phyloP scores from a whole-genome alignment of 2,888 invertebrate genomes.

The Linnaemya tessellans region DNA sequence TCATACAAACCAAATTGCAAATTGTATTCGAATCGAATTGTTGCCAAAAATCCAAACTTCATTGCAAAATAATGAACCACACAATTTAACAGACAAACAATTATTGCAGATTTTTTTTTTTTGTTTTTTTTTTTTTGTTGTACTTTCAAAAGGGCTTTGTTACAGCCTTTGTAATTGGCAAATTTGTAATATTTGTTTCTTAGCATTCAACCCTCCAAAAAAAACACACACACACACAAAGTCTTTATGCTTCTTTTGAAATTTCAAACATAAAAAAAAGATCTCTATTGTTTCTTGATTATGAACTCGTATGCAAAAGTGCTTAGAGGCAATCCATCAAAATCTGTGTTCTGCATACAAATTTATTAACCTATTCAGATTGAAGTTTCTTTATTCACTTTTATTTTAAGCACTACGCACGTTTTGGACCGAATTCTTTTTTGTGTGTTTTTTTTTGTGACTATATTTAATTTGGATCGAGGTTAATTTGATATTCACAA shows the following conservation, averaged over 20 bases:
- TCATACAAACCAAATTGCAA: constrained; percentile 30
- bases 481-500: constrained; percentile 61
- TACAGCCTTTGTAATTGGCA: neutral
- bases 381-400: constrained; percentile 40
- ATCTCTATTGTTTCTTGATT: neutral
- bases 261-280: neutral
- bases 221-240: too few species aligned
- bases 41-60: constrained; percentile 45
- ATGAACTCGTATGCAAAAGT: constrained; percentile 30
- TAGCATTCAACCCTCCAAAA: constrained; percentile 31
- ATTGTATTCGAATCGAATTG: neutral
- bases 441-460: constrained; percentile 7
- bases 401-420: constrained; percentile 56
- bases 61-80: constrained; percentile 46
- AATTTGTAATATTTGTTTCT: neutral
- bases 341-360: constrained; percentile 70
- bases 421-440: constrained; percentile 49
- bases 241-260: constrained; percentile 38
- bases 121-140: too few species aligned
- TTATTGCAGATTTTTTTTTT: constrained; percentile 18
- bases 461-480: constrained; percentile 67
- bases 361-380: constrained; percentile 22
- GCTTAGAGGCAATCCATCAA: constrained; percentile 68
- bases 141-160: constrained; percentile 56
- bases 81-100: constrained; percentile 3